A percentile compares a stretch with the other conserved stretches of the same genome.
These are phyloP conservation scores for Syrmaticus mikado DNA, from an alignment of 2,113 vertebrate genomes.

Conservation along the genomic window DNA sequence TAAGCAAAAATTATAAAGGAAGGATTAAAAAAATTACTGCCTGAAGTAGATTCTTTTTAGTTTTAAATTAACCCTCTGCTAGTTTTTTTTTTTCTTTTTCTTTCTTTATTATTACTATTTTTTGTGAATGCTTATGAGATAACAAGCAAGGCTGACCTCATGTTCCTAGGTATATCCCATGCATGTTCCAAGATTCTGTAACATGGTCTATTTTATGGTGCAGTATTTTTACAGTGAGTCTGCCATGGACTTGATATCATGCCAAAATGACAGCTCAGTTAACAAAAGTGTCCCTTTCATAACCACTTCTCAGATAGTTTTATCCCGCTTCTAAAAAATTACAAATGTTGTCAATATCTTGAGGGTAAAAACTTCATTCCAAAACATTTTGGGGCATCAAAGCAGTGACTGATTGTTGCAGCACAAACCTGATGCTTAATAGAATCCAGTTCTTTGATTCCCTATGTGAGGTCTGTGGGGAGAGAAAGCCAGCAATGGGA, in stretches of 20 bases:
- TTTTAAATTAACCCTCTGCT: constrained; percentile 82
- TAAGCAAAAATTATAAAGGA: constrained; percentile 85
- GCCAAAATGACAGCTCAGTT: constrained; percentile 75
- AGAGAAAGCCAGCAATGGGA: not conserved
- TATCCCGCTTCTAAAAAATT: constrained; percentile 44
- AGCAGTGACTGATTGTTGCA: not conserved
- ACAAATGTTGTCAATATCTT: constrained; percentile 25
- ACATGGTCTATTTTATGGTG: constrained; percentile 54
- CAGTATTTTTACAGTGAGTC: constrained; percentile 41
- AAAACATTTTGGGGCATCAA: constrained; percentile 4
- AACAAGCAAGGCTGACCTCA: constrained; percentile 6
- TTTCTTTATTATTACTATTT: not conserved
- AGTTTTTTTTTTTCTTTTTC: not conserved
- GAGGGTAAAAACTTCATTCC: constrained; percentile 10
- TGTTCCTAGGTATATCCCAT: constrained; percentile 53
- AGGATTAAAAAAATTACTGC: constrained; percentile 79
- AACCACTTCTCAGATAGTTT: constrained; percentile 47
- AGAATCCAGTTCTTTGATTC: not conserved
- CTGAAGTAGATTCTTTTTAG: constrained; percentile 75
- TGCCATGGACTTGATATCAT: constrained; percentile 28
- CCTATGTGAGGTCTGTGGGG: not conserved
- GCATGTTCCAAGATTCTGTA: constrained; percentile 28
- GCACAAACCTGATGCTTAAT: not conserved
- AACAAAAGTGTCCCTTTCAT: constrained; percentile 55
- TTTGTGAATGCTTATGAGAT: constrained; percentile 41